Evolutionary conservation across 2,888 invertebrate species (phyloP).

Genomic region (Biston stratarius): DNA sequence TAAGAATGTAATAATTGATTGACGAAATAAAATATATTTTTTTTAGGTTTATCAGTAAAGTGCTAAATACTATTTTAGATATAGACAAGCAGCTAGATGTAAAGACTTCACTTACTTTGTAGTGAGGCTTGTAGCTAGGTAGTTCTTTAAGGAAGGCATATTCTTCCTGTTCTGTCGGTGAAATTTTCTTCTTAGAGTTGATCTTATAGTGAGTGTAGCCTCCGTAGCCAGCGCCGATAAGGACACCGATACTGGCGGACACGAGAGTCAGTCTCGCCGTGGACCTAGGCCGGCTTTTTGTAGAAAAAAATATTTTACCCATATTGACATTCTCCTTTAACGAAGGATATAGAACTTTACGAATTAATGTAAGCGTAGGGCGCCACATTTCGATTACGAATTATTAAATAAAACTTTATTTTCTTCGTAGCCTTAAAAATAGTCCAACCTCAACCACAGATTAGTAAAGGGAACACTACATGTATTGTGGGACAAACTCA

Average conservation of each 20-base stretch:
- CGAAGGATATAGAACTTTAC: slow-evolving; percentile 67
- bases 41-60: too few relatives aligned
- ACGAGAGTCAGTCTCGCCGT: slow-evolving; percentile 84
- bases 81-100: not conserved
- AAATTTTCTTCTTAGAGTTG: slow-evolving; percentile 65
- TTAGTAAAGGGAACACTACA: too few relatives aligned
- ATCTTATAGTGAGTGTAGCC: slow-evolving; percentile 83
- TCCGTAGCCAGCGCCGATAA: slow-evolving; percentile 85
- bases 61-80: not conserved
- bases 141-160: slow-evolving; percentile 75
- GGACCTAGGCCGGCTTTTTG: slow-evolving; percentile 70
- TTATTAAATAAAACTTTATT: not conserved
- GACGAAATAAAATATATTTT: too few relatives aligned
- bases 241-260: slow-evolving; percentile 86
- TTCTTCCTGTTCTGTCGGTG: slow-evolving; percentile 69
- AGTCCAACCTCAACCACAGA: too few relatives aligned
- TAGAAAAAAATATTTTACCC: slow-evolving; percentile 67
- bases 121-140: slow-evolving; percentile 83
- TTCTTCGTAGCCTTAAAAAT: not conserved
- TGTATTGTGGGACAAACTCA: too few relatives aligned
- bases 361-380: slow-evolving; percentile 67
- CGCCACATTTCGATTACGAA: slow-evolving; percentile 71
- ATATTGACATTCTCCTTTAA: slow-evolving; percentile 64
- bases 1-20: too few relatives aligned
- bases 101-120: slow-evolving; percentile 63